Evolutionary conservation across 2,888 invertebrate species (phyloP), one percentile per base, ranked within the genome.

Genomic region (Phanerotoma sp.): DNA sequence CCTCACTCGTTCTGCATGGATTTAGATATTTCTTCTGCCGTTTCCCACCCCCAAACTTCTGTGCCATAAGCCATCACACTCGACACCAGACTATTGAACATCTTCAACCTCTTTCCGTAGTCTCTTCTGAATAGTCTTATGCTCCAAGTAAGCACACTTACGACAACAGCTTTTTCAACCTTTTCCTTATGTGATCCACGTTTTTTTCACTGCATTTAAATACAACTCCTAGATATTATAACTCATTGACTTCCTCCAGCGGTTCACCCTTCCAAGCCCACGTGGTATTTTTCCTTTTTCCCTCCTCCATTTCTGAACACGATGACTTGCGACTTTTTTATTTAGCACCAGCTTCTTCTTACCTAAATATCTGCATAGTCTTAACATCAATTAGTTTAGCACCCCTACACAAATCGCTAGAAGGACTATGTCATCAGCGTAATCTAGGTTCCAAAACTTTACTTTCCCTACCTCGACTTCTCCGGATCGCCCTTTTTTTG

Each of bases 351-450:
- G n/a, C n/a, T n/a, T n/a, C n/a, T n/a, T n/a, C n/a, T 35, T 35
- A 9, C 28, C 25, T 13, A 42, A 9, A 37, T 56, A 56, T 18
- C 11, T 38, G 10, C 52, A 37, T 9, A 52, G 20, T 16, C 6
- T 10, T 16, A 28, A 38, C 32, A 53, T 49, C 40, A 45, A 22
- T 18, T 21, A 22, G 7, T 13, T 33, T 22, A 57, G 40, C 1
- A 22, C 46, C 25, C 35, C 41, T 32, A 38, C 53, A 10, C 44
- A 40, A 4, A 37, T 35, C 10, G 50, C 53, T 3, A 50, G 3
- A n/a, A 49, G 20, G 9, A 54, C 57, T n/a, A 57, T n/a, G 28
- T 53, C 53, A 9, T 57, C 57, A 35, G 47, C 57, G 38, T 57
- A 61, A 5, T 54, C 58, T 4, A 62, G n/a, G 4, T 51, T 33